These are phyloP conservation scores for Scaptomyza cyrtandrae DNA, from an alignment of 2,888 invertebrate species.

Conservation along the genomic window DNA sequence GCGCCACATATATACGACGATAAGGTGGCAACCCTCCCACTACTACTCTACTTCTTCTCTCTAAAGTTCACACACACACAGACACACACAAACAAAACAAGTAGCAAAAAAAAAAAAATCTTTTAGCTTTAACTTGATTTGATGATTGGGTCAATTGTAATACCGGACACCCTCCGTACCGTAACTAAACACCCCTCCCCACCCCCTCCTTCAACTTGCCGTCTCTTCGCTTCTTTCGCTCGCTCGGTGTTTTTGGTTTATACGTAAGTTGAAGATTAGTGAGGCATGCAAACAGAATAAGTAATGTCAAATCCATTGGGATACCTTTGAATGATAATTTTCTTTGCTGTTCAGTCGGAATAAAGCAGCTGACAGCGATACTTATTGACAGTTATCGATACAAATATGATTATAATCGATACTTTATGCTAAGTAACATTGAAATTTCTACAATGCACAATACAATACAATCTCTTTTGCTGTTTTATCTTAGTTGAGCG, in stretches of 20 bases:
- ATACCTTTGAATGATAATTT: slow-evolving; percentile 2
- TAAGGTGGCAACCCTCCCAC: slow-evolving; percentile 4
- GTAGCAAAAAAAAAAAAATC: slow-evolving; percentile 10
- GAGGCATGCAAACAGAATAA: slow-evolving; percentile 48
- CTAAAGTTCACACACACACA: slow-evolving; percentile 3
- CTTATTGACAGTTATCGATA: neutral
- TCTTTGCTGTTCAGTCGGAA: neutral
- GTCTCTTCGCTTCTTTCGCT: neutral
- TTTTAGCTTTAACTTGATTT: slow-evolving; percentile 46
- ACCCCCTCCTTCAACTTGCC: too few species aligned
- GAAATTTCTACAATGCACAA: neutral
- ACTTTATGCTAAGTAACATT: neutral
- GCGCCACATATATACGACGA: slow-evolving; percentile 32
- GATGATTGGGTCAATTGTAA: slow-evolving; percentile 49
- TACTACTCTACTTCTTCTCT: neutral
- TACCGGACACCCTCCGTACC: neutral
- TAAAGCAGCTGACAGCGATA: neutral
- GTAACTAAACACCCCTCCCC: neutral
- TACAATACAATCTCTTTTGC: neutral
- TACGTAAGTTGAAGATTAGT: slow-evolving; percentile 45
- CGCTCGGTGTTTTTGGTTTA: neutral
- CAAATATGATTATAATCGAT: neutral
- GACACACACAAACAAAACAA: slow-evolving; percentile 1
- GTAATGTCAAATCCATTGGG: slow-evolving; percentile 38
- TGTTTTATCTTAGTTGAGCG: neutral